Evolutionary conservation across 64 coral and sea anemone species (phyloP), one percentile per base, ranked within the genome.

Genomic region (Cladopsammia gracilis): DNA sequence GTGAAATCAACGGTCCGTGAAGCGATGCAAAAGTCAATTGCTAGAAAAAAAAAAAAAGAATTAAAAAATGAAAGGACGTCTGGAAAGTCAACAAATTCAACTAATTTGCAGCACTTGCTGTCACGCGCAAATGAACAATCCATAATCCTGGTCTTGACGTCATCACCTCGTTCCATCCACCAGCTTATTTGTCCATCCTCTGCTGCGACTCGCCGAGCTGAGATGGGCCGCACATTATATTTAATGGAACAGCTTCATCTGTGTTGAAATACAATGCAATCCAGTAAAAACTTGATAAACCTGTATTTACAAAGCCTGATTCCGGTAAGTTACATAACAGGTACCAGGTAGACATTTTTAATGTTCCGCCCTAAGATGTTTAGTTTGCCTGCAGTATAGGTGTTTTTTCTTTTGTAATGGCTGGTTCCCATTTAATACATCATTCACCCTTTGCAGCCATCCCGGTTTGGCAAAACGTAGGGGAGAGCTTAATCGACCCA

Each of bases 141-240:
- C 34, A 34, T 34, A 34, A 1, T 16, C 20, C 51, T 19, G 46
- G 53, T 7, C 23, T 26, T 59, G n/a, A 80, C 77, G 15, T 66
- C 43, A 15, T 22, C 19, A 6, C 60, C 16, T 20, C 2, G 45
- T 26, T 1, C 19, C 58, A 84, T 8, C 22, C 45, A 2, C 16
- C 14, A 42, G 4, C 50, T 87, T 66, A 97, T 57, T 94, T 58
- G 70, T 97, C 96, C 96, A 97, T 97, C 73, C 96, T 76, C 58
- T 97, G 88, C 10, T 70, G 56, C 45, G 82, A 74, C 74, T 87
- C 71, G 3, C 96, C 96, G n/a, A 97, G 92, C 53, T 97, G 96
- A 86, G 82, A 88, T 79, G 96, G 96, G 23, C 96, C 96, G 79
- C 96, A 97, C 96, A 97, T 97, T 47, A 97, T 58, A 85, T 97